Base-by-base conservation (phyloP, 1,140 invertebrate genomes). In the Drosophila sechellia region DNA sequence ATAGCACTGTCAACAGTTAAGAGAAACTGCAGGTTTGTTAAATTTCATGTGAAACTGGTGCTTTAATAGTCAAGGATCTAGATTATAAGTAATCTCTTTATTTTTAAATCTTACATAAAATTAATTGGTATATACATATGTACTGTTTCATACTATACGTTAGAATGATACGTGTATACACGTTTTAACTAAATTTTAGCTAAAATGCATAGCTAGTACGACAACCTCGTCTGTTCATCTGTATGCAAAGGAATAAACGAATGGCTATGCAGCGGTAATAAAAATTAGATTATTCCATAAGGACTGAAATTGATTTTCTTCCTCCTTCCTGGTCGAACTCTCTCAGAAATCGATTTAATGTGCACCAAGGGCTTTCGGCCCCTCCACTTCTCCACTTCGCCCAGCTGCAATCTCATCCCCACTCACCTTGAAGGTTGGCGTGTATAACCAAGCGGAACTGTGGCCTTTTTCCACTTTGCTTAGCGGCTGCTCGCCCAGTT, bases 381-480 rank as follows among this genome's bases (percentile, higher is more conserved):
- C 42, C 40, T 17, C n/a, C 49, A 43, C 45, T 15, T 73, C 13
- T 13, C 39, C 58, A 22, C 22, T 20, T 20, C 42, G 11, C 0
- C 35, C 35, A 12, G 0, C 11, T 31, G 6, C 13, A 39, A 5
- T 13, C 13, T 39, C 15, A 17, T 4, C 17, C 15, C 50, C 50
- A 22, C 35, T 55, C 45, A 42, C 58, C 42, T 74, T 73, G 64
- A 56, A 54, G 34, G 50, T 45, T 45, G 42, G 20, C 46, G 17
- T n/a, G 60, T 42, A 74, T 74, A 73, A 74, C 45, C 50, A 61
- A 63, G 39, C 49, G 50, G 69, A 55, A 63, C 58, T 63, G 50
- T 55, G 59, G 69, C 43, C 58, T n/a, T 73, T 73, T 73, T 74
- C 58, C 71, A 74, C 48, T 63, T 72, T 54, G 39, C 50, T 64